Percentiles rank a stretch among this genome's conserved stretches.
These are phyloP conservation scores for Vicugna pacos DNA, from an alignment of 2,113 vertebrate species.

Conservation along the genomic window DNA sequence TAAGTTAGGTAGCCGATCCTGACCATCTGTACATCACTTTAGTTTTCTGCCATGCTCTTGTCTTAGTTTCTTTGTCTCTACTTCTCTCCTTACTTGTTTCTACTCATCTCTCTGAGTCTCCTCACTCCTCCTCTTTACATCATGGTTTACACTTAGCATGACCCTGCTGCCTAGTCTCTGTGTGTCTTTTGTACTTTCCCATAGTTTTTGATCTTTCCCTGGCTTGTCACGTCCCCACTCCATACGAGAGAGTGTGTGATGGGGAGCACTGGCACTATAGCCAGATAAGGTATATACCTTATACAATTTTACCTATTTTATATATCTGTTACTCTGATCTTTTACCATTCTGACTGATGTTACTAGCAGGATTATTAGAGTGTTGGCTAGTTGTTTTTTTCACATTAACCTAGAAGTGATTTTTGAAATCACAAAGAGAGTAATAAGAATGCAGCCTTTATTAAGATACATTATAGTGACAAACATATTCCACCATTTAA, in stretches of 20 bases:
- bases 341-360: background rate
- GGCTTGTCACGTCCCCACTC: background rate
- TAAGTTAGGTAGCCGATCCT: background rate
- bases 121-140: background rate
- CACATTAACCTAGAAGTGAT: background rate
- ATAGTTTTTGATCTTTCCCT: background rate
- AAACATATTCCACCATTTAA: background rate
- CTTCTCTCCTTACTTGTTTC: background rate
- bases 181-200: background rate
- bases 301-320: background rate
- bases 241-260: background rate
- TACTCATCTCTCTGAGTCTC: background rate
- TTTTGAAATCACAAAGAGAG: constrained; percentile 20
- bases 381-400: background rate
- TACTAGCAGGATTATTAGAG: constrained; percentile 14
- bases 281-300: background rate
- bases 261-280: background rate
- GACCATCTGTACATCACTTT: background rate
- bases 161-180: background rate
- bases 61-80: background rate
- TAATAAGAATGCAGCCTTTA: background rate
- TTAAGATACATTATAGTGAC: background rate
- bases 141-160: background rate
- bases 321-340: background rate
- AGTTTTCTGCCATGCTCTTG: background rate